Conservation (phyloP, 2,797 vertebrate species). For the Danio choprae region DNA sequence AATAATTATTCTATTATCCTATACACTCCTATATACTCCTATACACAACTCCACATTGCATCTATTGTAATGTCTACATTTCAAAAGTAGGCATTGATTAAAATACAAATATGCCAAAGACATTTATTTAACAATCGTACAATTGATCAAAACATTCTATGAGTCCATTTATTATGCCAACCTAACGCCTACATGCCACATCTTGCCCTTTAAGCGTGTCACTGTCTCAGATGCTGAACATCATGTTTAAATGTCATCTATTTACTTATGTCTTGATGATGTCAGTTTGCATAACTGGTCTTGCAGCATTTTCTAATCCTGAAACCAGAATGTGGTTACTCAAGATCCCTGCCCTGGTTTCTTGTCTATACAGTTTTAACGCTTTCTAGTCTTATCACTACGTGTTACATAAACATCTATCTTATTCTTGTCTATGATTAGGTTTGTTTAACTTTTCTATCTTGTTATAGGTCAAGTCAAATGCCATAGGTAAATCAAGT, state of each 20-base stretch:
- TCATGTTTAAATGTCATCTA: neutral
- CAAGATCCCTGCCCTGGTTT: conserved; percentile 18
- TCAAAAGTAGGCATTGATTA: neutral
- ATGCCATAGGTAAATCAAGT: neutral
- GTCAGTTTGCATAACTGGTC: conserved; percentile 26
- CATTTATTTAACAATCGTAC: neutral
- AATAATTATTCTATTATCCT: no score
- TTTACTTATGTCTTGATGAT: conserved; percentile 5
- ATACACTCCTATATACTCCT: no score
- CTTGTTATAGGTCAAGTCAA: neutral
- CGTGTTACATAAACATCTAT: neutral
- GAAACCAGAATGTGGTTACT: conserved; percentile 6
- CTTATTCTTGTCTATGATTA: neutral
- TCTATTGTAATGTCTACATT: neutral
- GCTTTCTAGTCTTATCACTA: neutral
- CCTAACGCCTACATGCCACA: neutral
- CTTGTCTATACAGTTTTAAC: neutral
- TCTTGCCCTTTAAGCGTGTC: neutral
- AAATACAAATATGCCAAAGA: neutral
- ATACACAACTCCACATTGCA: neutral
- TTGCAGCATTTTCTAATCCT: conserved; percentile 20
- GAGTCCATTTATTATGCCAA: neutral
- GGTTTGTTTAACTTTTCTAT: neutral
- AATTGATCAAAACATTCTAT: neutral
- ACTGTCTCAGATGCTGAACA: neutral